Percentiles rank a stretch among this genome's conserved stretches.
Evolutionary conservation across 2,113 vertebrate species (phyloP).

Genomic region (Otolemur garnettii): DNA sequence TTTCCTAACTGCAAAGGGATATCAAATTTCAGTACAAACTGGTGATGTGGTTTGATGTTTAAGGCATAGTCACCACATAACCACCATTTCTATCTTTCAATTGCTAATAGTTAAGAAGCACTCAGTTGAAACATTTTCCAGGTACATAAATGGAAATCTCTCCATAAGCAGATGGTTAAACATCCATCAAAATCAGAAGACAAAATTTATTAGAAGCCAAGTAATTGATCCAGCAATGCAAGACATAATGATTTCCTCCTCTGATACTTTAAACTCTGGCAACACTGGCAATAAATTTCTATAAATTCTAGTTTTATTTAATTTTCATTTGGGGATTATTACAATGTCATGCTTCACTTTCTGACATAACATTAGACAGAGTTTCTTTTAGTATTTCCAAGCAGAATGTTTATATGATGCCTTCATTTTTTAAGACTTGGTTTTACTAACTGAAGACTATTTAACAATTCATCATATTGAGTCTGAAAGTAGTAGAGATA

Average conservation of each 20-base stretch:
- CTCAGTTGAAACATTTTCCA: slow-evolving; percentile 79
- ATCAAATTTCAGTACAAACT: not conserved
- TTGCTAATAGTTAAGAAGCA: slow-evolving; percentile 73
- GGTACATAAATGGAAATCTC: slow-evolving; percentile 82
- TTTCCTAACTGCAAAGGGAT: not conserved
- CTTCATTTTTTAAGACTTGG: slow-evolving; percentile 55
- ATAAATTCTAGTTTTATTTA: slow-evolving; percentile 25
- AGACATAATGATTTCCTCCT: slow-evolving; percentile 77
- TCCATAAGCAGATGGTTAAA: slow-evolving; percentile 80
- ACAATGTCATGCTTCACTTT: slow-evolving; percentile 42
- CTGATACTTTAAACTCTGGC: slow-evolving; percentile 68
- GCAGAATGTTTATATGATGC: slow-evolving; percentile 35
- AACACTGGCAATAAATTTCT: slow-evolving; percentile 69
- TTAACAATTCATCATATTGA: slow-evolving; percentile 59
- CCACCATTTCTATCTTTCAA: slow-evolving; percentile 48
- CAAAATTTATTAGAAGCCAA: slow-evolving; percentile 82
- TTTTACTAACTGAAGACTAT: slow-evolving; percentile 54
- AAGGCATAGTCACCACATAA: not conserved
- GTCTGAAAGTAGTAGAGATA: slow-evolving; percentile 25
- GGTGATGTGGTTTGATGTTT: not conserved
- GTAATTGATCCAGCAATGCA: slow-evolving; percentile 81
- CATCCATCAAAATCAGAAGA: slow-evolving; percentile 83
- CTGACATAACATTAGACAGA: slow-evolving; percentile 32
- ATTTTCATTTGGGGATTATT: slow-evolving; percentile 55
- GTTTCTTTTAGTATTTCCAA: slow-evolving; percentile 49